Conservation (phyloP, 2,888 invertebrate species). For the Aphidius colemani region DNA sequence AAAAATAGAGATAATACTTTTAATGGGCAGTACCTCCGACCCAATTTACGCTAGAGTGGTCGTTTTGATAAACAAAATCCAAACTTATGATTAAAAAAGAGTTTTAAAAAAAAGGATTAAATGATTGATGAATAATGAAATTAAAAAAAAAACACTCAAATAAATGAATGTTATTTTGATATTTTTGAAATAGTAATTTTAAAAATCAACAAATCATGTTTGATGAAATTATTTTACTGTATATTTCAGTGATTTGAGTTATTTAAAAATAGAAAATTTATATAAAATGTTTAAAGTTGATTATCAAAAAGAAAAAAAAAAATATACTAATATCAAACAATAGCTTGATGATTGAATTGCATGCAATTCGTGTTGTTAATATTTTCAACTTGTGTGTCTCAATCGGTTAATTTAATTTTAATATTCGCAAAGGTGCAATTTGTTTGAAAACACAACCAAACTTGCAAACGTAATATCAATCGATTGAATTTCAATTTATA, state of each 20-base stretch:
- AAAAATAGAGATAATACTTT: conserved; percentile 16
- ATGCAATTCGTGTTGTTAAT: too few relatives aligned
- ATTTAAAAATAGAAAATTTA: background rate
- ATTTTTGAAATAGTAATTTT: too few relatives aligned
- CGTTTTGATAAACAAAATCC: conserved; percentile 1
- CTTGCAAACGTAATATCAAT: conserved; percentile 1
- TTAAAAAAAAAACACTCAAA: too few relatives aligned
- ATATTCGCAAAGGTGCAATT: background rate
- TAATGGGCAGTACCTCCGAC: conserved; percentile 48
- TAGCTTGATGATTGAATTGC: too few relatives aligned
- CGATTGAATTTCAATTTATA: conserved; percentile 9
- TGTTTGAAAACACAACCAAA: conserved; percentile 8
- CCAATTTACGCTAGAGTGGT: conserved; percentile 40
- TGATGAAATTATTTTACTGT: background rate
- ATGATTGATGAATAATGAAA: background rate
- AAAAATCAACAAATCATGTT: background rate
- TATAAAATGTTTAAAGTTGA: background rate
- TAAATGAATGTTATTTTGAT: too few relatives aligned
- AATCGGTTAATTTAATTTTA: conserved; percentile 22
- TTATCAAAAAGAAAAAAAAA: background rate
- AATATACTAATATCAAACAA: background rate
- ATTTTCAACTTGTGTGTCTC: conserved; percentile 8
- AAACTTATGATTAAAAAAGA: conserved; percentile 12
- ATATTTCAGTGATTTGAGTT: background rate
- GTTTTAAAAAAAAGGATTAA: background rate